Percentiles rank a stretch among this genome's conserved stretches.
Evolutionary conservation across 2,113 vertebrate species (phyloP).

Genomic region (Hydrochoerus hydrochaeris): DNA sequence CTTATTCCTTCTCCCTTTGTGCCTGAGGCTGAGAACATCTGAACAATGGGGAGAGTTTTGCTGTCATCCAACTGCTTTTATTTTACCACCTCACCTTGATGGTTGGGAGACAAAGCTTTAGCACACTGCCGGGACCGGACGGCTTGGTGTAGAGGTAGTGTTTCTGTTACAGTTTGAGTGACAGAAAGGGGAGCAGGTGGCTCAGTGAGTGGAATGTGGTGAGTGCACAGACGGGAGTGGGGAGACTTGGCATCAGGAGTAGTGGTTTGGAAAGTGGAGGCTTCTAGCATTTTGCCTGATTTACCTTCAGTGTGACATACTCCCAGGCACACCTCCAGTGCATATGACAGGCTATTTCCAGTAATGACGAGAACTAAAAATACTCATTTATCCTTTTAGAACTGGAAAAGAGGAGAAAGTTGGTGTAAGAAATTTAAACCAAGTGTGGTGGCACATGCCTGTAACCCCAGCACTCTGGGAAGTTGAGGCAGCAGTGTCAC

Average conservation of each 20-base stretch:
- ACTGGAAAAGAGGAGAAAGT: conserved; percentile 19
- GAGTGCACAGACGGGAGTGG: accelerated
- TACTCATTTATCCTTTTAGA: conserved; percentile 1
- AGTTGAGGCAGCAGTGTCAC: background rate
- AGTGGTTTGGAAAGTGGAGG: background rate
- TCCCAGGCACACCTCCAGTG: background rate
- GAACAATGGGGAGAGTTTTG: accelerated
- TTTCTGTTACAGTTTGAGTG: conserved; percentile 10
- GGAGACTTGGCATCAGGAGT: background rate
- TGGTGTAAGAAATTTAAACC: background rate
- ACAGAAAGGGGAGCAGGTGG: background rate
- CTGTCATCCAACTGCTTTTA: background rate
- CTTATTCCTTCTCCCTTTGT: background rate
- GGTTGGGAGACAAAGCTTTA: background rate
- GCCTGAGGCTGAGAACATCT: background rate
- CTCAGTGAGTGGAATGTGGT: background rate
- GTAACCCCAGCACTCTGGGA: background rate
- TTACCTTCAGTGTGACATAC: background rate
- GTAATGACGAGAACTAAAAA: background rate
- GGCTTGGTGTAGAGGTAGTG: background rate
- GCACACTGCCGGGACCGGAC: background rate
- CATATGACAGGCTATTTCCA: background rate
- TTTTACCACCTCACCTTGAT: background rate
- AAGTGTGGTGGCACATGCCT: background rate
- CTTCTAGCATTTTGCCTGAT: background rate